These are phyloP conservation scores for Phyllotreta cruciferae DNA, from an alignment of 2,888 invertebrate genomes.

Conservation along the genomic window DNA sequence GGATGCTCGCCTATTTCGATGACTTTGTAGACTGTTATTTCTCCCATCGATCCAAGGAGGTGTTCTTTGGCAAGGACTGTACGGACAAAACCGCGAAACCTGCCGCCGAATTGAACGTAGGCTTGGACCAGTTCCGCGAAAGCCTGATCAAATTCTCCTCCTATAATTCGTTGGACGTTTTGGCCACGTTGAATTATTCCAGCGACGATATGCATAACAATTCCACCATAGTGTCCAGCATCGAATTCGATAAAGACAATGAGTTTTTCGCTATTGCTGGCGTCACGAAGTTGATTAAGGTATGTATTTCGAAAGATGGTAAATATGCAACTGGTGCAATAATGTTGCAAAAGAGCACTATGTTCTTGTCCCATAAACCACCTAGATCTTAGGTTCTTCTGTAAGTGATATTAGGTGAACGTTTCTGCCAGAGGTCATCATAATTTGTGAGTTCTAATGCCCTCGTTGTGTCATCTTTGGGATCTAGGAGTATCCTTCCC, in stretches of 20 bases:
- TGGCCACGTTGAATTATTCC: constrained; percentile 89
- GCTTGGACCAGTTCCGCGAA: constrained; percentile 80
- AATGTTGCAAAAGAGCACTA: background rate
- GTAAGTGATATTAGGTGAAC: too few relatives aligned
- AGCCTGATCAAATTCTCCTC: constrained; percentile 86
- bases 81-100: constrained; percentile 51
- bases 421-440: too few relatives aligned
- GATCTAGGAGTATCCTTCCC: too few relatives aligned
- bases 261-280: constrained; percentile 96
- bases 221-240: constrained; percentile 87
- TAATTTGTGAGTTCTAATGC: too few relatives aligned
- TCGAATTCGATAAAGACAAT: constrained; percentile 95
- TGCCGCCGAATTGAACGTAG: constrained; percentile 55
- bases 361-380: background rate
- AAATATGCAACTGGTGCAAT: too few relatives aligned
- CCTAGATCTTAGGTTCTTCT: too few relatives aligned
- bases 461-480: too few relatives aligned
- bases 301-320: constrained; percentile 5
- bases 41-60: constrained; percentile 74
- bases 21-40: constrained; percentile 90
- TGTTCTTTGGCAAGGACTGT: constrained; percentile 66
- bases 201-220: constrained; percentile 88
- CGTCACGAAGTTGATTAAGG: constrained; percentile 90
- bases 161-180: constrained; percentile 77
- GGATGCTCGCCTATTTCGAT: constrained; percentile 86